phyloP scores from a whole-genome alignment of 2,888 invertebrate species.

The Oegoconia quadripuncta region DNA sequence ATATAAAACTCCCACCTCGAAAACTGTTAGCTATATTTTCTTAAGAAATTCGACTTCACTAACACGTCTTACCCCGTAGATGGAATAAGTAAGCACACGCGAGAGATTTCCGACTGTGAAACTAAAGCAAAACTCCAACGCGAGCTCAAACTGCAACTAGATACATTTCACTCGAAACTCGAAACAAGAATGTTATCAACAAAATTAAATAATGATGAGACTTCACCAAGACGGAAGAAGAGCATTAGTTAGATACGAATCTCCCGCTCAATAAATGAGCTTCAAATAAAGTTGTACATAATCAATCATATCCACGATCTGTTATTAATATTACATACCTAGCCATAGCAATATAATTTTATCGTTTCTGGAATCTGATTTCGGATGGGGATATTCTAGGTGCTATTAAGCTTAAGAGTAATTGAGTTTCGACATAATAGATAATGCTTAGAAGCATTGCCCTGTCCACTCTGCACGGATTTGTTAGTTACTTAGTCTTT shows the following conservation, averaged over 20 bases:
- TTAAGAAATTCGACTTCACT: slow-evolving; percentile 27
- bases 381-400: no score
- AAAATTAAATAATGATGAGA: slow-evolving; percentile 7
- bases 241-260: not conserved
- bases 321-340: no score
- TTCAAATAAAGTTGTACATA: no score
- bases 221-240: not conserved
- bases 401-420: no score
- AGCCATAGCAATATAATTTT: no score
- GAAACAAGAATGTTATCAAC: slow-evolving; percentile 24
- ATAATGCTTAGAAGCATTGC: no score
- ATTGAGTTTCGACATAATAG: no score
- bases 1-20: slow-evolving; percentile 1
- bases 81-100: slow-evolving; percentile 35
- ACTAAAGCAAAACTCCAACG: slow-evolving; percentile 38
- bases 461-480: no score
- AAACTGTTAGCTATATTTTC: not conserved
- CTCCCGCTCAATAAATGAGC: not conserved
- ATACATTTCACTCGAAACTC: slow-evolving; percentile 28
- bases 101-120: slow-evolving; percentile 31
- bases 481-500: no score
- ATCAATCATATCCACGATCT: no score
- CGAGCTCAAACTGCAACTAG: slow-evolving; percentile 36
- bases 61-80: slow-evolving; percentile 29
- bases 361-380: no score